A percentile compares a stretch with the other conserved stretches of the same genome.
phyloP scores from a whole-genome alignment of 2,113 vertebrate species.

The Eurystomus gularis region DNA sequence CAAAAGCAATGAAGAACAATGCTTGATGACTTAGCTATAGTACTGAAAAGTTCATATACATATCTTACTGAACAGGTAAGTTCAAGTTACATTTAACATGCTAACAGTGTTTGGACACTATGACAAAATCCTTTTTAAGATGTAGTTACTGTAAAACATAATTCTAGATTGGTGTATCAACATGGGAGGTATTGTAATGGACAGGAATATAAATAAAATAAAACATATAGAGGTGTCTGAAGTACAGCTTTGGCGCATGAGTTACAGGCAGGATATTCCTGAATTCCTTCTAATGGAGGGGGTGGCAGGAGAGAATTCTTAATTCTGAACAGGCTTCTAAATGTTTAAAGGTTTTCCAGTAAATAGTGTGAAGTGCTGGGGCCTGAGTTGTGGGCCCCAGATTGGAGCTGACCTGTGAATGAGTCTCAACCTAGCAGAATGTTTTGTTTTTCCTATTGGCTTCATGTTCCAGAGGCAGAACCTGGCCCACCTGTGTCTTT shows the following conservation, averaged over 20 bases:
- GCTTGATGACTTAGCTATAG: not conserved
- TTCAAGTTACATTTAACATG: not conserved
- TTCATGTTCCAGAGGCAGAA: no score
- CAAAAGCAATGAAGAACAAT: not conserved
- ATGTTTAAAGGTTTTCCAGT: not conserved
- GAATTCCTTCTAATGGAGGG: not conserved
- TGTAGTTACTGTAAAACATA: not conserved
- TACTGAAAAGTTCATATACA: not conserved
- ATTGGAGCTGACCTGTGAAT: no score
- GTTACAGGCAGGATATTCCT: not conserved
- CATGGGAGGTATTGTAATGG: not conserved
- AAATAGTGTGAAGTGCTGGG: no score
- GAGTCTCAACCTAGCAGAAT: no score
- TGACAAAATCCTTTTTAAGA: not conserved
- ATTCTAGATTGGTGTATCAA: not conserved
- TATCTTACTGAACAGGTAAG: not conserved
- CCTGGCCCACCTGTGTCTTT: no score
- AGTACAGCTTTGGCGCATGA: not conserved
- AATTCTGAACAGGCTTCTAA: not conserved
- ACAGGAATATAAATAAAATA: not conserved
- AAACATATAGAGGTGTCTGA: not conserved
- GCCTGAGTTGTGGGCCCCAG: no score
- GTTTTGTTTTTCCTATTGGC: no score
- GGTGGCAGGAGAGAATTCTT: not conserved
- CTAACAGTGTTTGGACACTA: not conserved